A percentile compares a stretch with the other conserved stretches of the same genome.
Conservation (phyloP, 2,797 vertebrate genomes). For the Lophotriccus pileatus region DNA sequence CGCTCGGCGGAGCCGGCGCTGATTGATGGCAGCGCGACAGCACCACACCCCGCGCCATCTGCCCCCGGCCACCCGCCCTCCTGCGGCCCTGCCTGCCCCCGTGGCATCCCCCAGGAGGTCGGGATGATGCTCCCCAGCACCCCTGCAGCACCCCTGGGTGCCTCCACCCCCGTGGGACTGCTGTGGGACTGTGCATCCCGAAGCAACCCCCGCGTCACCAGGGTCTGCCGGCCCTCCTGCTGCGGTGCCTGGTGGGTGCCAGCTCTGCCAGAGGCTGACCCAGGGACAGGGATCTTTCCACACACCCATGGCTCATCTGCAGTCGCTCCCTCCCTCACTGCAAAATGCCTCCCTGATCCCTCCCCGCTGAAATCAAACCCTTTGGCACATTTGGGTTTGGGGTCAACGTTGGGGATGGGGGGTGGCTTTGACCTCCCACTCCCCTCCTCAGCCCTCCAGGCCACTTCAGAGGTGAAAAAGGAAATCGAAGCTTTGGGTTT, state of each 20-base stretch:
- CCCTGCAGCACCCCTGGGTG: not conserved
- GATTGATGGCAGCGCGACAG: slow-evolving; percentile 10
- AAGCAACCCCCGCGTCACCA: accelerated
- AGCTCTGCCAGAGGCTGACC: not conserved
- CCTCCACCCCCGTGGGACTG: accelerated
- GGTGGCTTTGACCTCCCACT: not conserved
- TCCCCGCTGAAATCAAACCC: not conserved
- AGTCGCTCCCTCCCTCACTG: accelerated
- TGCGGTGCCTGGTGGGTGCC: accelerated
- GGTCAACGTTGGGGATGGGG: not conserved
- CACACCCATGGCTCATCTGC: not conserved
- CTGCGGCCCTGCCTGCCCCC: not conserved
- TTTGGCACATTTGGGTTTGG: not conserved
- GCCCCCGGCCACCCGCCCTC: not conserved
- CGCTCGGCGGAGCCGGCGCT: not conserved
- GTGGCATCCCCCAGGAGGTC: accelerated
- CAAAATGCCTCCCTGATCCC: not conserved
- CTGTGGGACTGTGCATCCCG: accelerated
- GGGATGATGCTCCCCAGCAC: not conserved
- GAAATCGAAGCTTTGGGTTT: not conserved
- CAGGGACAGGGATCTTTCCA: not conserved
- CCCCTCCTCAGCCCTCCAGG: not conserved
- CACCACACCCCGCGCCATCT: slow-evolving; percentile 1
- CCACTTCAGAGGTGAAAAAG: not conserved
- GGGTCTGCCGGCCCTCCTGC: not conserved